These are phyloP conservation scores for Athalia circularis DNA, from an alignment of 2,888 invertebrate genomes.

Conservation along the genomic window DNA sequence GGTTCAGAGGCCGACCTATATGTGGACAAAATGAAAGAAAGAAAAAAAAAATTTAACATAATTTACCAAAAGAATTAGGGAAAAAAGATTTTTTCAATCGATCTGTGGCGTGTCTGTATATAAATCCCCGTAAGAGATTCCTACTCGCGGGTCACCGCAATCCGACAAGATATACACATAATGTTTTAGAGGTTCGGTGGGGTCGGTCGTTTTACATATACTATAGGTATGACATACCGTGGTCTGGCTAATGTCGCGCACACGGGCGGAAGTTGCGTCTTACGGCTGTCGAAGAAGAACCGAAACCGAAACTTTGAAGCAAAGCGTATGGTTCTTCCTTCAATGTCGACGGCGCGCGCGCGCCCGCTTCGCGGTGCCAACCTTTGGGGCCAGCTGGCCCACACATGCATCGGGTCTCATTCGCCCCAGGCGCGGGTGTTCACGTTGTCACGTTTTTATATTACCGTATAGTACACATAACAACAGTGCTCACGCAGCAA, in stretches of 20 bases:
- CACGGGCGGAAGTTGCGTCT: conserved; percentile 68
- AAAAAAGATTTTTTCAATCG: too few species aligned
- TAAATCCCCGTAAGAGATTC: conserved; percentile 22
- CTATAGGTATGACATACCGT: conserved; percentile 18
- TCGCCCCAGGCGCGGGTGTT: conserved; percentile 46
- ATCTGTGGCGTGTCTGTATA: background rate
- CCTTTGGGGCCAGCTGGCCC: conserved; percentile 64
- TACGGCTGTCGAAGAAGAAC: conserved; percentile 57
- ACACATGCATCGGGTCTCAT: conserved; percentile 60
- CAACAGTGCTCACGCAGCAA: background rate
- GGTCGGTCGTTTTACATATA: background rate
- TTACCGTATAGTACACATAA: background rate
- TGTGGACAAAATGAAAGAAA: too few species aligned
- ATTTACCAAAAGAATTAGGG: too few species aligned
- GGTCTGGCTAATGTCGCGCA: conserved; percentile 68
- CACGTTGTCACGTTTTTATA: conserved; percentile 22
- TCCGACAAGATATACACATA: background rate
- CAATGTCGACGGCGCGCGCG: conserved; percentile 44
- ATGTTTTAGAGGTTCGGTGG: background rate
- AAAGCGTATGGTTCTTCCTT: too few species aligned
- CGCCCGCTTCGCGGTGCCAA: conserved; percentile 45
- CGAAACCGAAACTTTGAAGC: conserved; percentile 39
- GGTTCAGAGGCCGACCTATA: too few species aligned
- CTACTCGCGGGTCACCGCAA: conserved; percentile 30
- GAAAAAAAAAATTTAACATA: too few species aligned